Conservation (phyloP, 2,797 vertebrate genomes). For the Ciconia nigra region DNA sequence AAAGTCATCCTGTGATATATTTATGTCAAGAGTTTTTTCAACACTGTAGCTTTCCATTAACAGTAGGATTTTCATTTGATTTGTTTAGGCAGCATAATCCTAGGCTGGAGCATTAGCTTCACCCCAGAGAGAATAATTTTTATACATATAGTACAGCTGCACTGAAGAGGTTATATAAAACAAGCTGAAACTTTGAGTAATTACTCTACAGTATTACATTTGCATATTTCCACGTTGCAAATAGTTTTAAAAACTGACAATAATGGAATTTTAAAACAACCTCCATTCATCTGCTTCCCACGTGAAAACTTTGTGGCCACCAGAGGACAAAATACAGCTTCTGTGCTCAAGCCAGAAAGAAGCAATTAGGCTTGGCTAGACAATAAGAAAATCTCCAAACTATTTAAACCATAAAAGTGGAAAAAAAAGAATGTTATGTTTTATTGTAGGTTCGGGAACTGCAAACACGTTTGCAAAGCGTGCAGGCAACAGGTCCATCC, state of each 20-base stretch:
- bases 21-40: not conserved
- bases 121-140: not conserved
- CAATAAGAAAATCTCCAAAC: not conserved
- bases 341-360: not conserved
- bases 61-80: not conserved
- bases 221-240: not conserved
- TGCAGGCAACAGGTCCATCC: conserved; percentile 79
- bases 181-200: not conserved
- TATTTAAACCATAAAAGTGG: not conserved
- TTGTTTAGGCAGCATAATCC: not conserved
- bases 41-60: not conserved
- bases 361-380: not conserved
- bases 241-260: not conserved
- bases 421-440: not conserved
- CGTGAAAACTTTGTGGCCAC: accelerated
- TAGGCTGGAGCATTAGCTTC: not conserved
- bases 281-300: not conserved
- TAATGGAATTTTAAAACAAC: not conserved
- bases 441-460: conserved; percentile 83
- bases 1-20: not conserved
- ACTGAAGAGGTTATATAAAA: not conserved
- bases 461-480: conserved; percentile 83
- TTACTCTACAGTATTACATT: not conserved
- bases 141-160: not conserved
- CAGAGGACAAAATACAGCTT: not conserved